Evolutionary conservation across 2,113 vertebrate genomes (phyloP), one percentile per base, ranked within the genome.

Genomic region (Amia ocellicauda): DNA sequence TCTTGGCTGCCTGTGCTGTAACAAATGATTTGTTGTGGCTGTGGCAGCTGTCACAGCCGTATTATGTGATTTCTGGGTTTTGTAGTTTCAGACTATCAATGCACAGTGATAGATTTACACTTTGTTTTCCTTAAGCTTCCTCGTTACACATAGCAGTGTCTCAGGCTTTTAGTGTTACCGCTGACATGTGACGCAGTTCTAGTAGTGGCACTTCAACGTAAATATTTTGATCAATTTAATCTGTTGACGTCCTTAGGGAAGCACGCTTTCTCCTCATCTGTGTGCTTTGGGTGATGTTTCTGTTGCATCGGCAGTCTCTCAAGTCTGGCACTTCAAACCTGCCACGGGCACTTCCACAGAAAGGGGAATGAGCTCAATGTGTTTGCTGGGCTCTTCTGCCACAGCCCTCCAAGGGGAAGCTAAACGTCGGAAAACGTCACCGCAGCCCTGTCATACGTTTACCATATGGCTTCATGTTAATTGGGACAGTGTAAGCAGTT

Each of bases 391-490:
- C 31, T 36, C 31, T 36, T 36, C 31, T 11, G 11, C 5, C 31
- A 36, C 5, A 36, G 31, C 31, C 11, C 31, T 36, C 5, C 11
- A 11, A 16, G 66, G 66, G 73, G 71, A 72, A n/a, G n/a, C n/a
- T 36, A 36, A 5, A 10, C 31, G 31, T 36, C 5, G 31, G 31
- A 36, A 11, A n/a, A n/a, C 5, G 31, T 36, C 31, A 7, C 11
- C 11, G 31, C 5, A 36, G 11, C 1, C 5, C 1, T 7, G 13
- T 66, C 73, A 79, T 69, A 28, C 68, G 71, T 53, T 53, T 23
- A 55, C 68, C 78, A 79, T 72, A 66, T 80, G 75, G 62, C 23
- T 47, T 23, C 42, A 57, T 13, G 36, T 60, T 69, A 64, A 70
- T 60, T 4, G 24, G 57, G 58, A 7, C 14, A 36, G 43, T 47